Evolutionary conservation across 2,113 vertebrate species (phyloP).

Genomic region (Panthera leo): DNA sequence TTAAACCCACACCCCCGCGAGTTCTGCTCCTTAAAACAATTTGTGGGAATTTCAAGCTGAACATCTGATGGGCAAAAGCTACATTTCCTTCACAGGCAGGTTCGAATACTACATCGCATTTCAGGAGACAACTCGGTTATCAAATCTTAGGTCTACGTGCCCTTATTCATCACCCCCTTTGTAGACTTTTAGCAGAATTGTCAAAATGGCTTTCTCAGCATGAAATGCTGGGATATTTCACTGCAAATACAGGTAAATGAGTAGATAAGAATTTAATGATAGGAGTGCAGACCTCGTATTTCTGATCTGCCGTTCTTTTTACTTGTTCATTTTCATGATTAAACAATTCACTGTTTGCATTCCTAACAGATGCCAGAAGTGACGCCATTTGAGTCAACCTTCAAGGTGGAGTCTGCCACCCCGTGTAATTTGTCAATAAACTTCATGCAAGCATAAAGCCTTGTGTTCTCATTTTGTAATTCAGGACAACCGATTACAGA

Average conservation of each 20-base stretch:
- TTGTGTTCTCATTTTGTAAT: conserved; percentile 1
- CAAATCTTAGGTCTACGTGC: not conserved
- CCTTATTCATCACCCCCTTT: not conserved
- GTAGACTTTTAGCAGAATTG: not conserved
- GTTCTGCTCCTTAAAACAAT: not conserved
- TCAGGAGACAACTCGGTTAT: not conserved
- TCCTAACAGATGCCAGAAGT: conserved; percentile 69
- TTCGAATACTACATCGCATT: not conserved
- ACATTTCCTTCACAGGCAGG: not conserved
- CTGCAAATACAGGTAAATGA: not conserved
- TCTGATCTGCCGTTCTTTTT: not conserved
- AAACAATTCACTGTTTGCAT: conserved; percentile 27
- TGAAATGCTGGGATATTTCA: not conserved
- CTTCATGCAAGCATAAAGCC: conserved; percentile 68
- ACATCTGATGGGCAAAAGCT: not conserved
- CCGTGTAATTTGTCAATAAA: conserved; percentile 66
- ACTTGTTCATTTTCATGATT: not conserved
- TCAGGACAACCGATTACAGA: not conserved
- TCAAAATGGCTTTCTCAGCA: not conserved
- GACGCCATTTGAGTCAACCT: conserved; percentile 44
- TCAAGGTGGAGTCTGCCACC: conserved; percentile 63
- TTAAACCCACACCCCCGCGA: not conserved
- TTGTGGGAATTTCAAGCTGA: not conserved
- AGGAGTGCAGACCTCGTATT: not conserved
- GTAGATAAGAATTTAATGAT: not conserved